These are phyloP conservation scores for Gallinago media DNA, from an alignment of 2,113 vertebrate species.

Conservation along the genomic window DNA sequence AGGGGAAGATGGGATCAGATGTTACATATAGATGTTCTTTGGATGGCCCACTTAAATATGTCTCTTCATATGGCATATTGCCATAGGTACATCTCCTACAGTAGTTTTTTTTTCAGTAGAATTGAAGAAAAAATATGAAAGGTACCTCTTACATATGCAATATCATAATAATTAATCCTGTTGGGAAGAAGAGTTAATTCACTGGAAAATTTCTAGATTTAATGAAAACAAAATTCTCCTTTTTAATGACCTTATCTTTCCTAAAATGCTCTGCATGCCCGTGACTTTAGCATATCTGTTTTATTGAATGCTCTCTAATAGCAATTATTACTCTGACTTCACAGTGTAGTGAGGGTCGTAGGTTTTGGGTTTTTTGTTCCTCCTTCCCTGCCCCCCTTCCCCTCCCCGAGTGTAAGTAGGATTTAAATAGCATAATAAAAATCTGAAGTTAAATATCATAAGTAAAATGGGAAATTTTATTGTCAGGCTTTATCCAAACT, in stretches of 20 bases:
- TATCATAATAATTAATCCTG: not conserved
- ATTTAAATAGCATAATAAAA: not conserved
- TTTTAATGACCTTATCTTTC: not conserved
- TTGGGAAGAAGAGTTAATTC: not conserved
- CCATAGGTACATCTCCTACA: not conserved
- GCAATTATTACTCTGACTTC: not conserved
- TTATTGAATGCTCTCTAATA: not conserved
- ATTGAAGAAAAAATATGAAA: not conserved
- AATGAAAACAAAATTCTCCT: not conserved
- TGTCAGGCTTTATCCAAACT: not conserved
- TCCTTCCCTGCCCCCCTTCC: accelerated
- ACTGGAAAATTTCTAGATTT: not conserved
- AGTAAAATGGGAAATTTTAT: not conserved
- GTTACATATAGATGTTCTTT: not conserved
- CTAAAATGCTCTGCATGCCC: not conserved
- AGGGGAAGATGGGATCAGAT: not conserved
- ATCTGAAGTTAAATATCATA: not conserved
- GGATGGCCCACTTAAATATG: not conserved
- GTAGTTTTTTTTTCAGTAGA: not conserved
- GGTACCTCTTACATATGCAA: not conserved
- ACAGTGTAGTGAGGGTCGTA: not conserved
- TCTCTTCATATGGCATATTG: not conserved
- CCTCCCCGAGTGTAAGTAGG: accelerated
- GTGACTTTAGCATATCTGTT: not conserved
- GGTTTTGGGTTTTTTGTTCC: accelerated